Evolutionary conservation across 2,888 invertebrate genomes (phyloP), one percentile per base, ranked within the genome.

Genomic region (Tromatobia lineatoria): DNA sequence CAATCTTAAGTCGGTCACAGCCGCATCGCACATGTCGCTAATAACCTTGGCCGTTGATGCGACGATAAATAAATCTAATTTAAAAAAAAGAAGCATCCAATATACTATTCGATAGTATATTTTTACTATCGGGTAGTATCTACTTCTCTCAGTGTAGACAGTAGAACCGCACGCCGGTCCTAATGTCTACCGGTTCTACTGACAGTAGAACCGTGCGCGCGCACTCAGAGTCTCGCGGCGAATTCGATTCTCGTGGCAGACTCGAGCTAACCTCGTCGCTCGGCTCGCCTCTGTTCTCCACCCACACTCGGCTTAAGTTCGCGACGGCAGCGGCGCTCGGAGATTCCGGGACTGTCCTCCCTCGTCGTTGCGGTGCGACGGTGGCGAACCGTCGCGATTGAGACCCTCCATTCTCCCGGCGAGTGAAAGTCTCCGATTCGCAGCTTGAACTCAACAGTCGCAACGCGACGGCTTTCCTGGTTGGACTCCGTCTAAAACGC

Each of bases 371-470:
- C 29, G 71, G 61, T 75, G 64, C 77, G 77, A 25, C 59, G 42
- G 59, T 57, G 50, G 69, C n/a, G 54, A 54, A 45, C 42, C 15
- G 47, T 4, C 15, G 61, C 74, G 61, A 74, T 79, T 79, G 82
- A 80, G 61, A 73, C 78, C 76, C 81, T 76, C 75, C 61, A 84
- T 76, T 74, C 82, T 29, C 69, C 10, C 69, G 57, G 47, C 76
- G 78, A 87, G 87, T 87, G 87, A 87, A 88, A 87, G 87, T 84
- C 82, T 74, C 83, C 78, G 80, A 77, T 67, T 82, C 78, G 77
- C 47, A 80, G 82, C 83, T 85, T 83, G 86, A 87, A 80, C 76
- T 77, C 83, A 81, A 88, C 88, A 88, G 87, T 88, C 86, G 84
- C 81, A 70, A 69, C 86, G 88, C 87, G 88, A 87, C 86, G 85